These are phyloP conservation scores for Lutjanus erythropterus DNA, from an alignment of 2,113 vertebrate species.

Conservation along the genomic window DNA sequence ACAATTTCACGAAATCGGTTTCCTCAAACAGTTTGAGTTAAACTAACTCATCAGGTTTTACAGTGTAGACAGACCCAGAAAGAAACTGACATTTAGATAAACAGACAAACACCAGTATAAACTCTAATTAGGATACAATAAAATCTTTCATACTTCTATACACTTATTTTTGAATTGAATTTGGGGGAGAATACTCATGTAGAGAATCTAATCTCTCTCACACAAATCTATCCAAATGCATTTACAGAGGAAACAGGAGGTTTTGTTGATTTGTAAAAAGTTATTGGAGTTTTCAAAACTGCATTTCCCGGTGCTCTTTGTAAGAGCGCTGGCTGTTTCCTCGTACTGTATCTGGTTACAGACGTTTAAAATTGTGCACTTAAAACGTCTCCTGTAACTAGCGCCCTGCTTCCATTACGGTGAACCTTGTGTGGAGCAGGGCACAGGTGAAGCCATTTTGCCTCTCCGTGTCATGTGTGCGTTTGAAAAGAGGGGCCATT, in stretches of 20 bases:
- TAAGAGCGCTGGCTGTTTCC: conserved; percentile 57
- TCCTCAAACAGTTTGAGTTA: too few relatives aligned
- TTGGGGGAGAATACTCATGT: background rate
- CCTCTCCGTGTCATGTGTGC: conserved; percentile 56
- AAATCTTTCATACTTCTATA: background rate
- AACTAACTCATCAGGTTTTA: too few relatives aligned
- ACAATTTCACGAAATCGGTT: too few relatives aligned
- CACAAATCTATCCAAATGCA: conserved; percentile 20
- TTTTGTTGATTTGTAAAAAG: conserved; percentile 22
- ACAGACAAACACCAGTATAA: background rate
- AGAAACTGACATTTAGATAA: background rate
- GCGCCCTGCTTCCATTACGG: conserved; percentile 66
- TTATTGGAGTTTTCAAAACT: conserved; percentile 4
- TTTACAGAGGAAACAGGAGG: conserved; percentile 5
- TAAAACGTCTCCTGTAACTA: conserved; percentile 81
- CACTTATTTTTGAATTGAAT: background rate
- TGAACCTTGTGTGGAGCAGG: conserved; percentile 58
- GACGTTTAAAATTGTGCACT: conserved; percentile 74
- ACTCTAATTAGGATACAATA: background rate
- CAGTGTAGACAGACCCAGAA: background rate
- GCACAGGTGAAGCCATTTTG: conserved; percentile 71
- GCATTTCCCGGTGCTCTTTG: conserved; percentile 19
- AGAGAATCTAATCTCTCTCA: background rate
- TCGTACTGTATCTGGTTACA: conserved; percentile 69
- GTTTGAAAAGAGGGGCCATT: conserved; percentile 69